phyloP scores from a whole-genome alignment of 1,140 invertebrate species.

The Drosophila elegans region DNA sequence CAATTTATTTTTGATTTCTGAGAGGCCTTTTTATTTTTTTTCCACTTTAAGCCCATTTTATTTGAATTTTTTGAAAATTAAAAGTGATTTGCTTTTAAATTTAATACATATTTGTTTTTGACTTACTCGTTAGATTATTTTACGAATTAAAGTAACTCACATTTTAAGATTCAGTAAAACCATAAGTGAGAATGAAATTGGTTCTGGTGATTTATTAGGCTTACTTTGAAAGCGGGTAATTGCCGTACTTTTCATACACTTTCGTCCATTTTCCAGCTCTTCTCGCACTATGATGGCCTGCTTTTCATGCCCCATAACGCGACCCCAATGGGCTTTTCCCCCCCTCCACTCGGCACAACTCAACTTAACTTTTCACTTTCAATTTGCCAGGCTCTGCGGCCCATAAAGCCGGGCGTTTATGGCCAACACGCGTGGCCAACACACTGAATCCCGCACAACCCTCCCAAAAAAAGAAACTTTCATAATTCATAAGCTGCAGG shows the following conservation, averaged over 20 bases:
- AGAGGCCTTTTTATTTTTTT: no score
- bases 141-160: no score
- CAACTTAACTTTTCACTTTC: conserved; percentile 79
- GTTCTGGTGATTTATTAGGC: conserved; percentile 33
- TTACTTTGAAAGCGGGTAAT: conserved; percentile 45
- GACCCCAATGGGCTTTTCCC: conserved; percentile 57
- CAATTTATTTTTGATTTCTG: no score
- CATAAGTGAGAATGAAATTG: conserved; percentile 3
- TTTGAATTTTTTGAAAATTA: no score
- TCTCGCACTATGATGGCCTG: conserved; percentile 36
- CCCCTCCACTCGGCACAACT: conserved; percentile 25
- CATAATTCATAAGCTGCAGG: conserved; percentile 73
- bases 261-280: background rate
- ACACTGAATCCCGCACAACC: conserved; percentile 10
- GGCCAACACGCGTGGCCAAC: conserved; percentile 74
- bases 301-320: conserved; percentile 53
- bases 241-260: conserved; percentile 38
- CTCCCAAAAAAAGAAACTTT: conserved; percentile 54
- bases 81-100: no score
- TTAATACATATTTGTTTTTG: no score
- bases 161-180: no score
- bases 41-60: no score
- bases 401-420: conserved; percentile 75
- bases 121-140: no score
- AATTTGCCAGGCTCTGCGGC: conserved; percentile 71